Percentiles rank a stretch among this genome's conserved stretches.
Evolutionary conservation across 2,797 vertebrate species (phyloP).

Genomic region (Tragopan temminckii): DNA sequence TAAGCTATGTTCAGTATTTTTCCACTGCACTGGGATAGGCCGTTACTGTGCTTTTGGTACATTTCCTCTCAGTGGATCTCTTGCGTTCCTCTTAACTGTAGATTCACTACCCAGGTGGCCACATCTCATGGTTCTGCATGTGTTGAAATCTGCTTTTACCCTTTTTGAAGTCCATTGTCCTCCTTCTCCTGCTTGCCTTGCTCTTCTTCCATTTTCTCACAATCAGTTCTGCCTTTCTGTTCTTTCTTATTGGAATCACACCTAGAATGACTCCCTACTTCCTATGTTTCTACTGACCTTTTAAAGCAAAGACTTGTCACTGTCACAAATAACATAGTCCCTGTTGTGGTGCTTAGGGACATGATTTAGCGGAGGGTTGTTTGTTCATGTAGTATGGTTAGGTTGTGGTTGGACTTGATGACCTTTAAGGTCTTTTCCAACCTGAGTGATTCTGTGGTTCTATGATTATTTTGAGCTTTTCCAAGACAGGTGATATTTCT

Average conservation of each 20-base stretch:
- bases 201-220: not conserved
- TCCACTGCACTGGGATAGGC: not conserved
- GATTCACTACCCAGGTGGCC: not conserved
- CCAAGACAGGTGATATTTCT: not conserved
- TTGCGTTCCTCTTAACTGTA: not conserved
- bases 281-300: not conserved
- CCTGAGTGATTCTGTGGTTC: too few relatives aligned
- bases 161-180: not conserved
- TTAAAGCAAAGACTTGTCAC: not conserved
- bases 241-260: not conserved
- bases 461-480: not conserved
- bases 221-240: not conserved
- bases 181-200: not conserved
- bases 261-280: not conserved
- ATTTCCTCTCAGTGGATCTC: not conserved
- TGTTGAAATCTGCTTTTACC: not conserved
- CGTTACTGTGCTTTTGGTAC: slow-evolving; percentile 26
- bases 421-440: too few relatives aligned
- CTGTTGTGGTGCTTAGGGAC: not conserved
- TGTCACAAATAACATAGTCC: not conserved
- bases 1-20: not conserved
- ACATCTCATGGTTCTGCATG: not conserved
- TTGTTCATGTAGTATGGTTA: too few relatives aligned
- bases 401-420: too few relatives aligned
- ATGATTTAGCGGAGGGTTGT: too few relatives aligned